A percentile compares a stretch with the other conserved stretches of the same genome.
Conservation (phyloP, 2,797 vertebrate genomes). For the Scleropages formosus region DNA sequence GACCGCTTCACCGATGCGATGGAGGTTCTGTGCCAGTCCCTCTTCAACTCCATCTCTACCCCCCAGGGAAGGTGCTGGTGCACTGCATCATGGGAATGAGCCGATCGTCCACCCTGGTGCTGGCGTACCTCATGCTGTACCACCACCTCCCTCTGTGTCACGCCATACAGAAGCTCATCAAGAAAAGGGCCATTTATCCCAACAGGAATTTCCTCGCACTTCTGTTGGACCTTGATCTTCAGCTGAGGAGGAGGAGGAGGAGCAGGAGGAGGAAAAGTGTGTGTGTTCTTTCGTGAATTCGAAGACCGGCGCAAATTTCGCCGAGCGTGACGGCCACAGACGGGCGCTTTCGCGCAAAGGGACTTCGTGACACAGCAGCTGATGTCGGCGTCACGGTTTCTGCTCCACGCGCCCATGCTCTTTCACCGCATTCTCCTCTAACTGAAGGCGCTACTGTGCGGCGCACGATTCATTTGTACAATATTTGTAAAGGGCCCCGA, state of each 20-base stretch:
- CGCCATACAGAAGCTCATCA: constrained; percentile 76
- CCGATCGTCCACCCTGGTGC: constrained; percentile 86
- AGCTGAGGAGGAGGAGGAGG: constrained; percentile 61
- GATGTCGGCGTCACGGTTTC: too few relatives aligned
- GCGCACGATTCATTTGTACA: too few relatives aligned
- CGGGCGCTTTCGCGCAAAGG: too few relatives aligned
- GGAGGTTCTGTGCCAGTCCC: constrained; percentile 54
- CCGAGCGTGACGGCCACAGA: background rate
- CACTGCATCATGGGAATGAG: constrained; percentile 97
- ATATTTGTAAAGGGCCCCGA: too few relatives aligned
- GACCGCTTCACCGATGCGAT: constrained; percentile 62
- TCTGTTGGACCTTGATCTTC: constrained; percentile 72
- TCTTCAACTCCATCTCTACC: constrained; percentile 41
- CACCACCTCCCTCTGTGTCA: constrained; percentile 74
- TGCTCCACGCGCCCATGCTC: too few relatives aligned
- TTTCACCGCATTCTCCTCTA: too few relatives aligned
- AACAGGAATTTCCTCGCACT: constrained; percentile 78
- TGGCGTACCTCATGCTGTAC: constrained; percentile 94
- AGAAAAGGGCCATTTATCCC: constrained; percentile 78
- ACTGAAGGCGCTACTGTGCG: too few relatives aligned
- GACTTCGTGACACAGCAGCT: background rate
- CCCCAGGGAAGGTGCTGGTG: constrained; percentile 87
- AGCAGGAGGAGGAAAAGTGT: constrained; percentile 55
- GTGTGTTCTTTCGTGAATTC: constrained; percentile 62
- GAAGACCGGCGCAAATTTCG: background rate